Percentiles rank a stretch among this genome's conserved stretches.
Conservation (phyloP, 2,888 invertebrate species). For the Catocala nupta region DNA sequence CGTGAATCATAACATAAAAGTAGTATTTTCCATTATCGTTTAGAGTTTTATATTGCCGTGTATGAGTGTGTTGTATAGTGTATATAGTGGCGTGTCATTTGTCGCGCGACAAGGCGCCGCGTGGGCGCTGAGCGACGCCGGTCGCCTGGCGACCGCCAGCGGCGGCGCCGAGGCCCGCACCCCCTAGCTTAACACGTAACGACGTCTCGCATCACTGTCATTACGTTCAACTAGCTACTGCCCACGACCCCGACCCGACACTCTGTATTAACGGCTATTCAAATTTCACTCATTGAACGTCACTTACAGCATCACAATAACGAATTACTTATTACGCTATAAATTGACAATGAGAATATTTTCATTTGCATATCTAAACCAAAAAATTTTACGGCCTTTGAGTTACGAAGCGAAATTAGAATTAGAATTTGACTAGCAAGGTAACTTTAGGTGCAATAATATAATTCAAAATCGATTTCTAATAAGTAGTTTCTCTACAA, state of each 20-base stretch:
- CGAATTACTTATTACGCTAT: not conserved
- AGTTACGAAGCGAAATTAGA: not conserved
- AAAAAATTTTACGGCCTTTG: no score
- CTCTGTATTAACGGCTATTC: constrained; percentile 40
- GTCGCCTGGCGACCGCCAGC: constrained; percentile 49
- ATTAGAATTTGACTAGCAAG: not conserved
- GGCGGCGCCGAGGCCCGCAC: constrained; percentile 38
- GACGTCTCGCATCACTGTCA: constrained; percentile 42
- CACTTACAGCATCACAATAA: constrained; percentile 32
- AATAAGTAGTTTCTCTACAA: no score
- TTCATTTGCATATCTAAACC: no score
- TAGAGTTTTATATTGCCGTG: constrained; percentile 19
- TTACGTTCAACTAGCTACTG: constrained; percentile 37
- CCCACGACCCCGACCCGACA: constrained; percentile 29
- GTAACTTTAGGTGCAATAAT: no score
- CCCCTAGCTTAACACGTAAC: constrained; percentile 28
- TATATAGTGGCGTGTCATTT: constrained; percentile 51
- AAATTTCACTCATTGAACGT: constrained; percentile 37
- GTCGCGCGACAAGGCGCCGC: constrained; percentile 57
- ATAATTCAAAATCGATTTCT: no score
- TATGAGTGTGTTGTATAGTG: constrained; percentile 20
- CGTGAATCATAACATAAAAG: constrained; percentile 33
- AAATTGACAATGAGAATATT: constrained; percentile 1
- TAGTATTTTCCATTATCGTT: constrained; percentile 32
- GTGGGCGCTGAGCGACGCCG: constrained; percentile 52